Percentiles rank a stretch among this genome's conserved stretches.
These are phyloP conservation scores for Aplocera efformata DNA, from an alignment of 2,888 invertebrate species.

Conservation along the genomic window DNA sequence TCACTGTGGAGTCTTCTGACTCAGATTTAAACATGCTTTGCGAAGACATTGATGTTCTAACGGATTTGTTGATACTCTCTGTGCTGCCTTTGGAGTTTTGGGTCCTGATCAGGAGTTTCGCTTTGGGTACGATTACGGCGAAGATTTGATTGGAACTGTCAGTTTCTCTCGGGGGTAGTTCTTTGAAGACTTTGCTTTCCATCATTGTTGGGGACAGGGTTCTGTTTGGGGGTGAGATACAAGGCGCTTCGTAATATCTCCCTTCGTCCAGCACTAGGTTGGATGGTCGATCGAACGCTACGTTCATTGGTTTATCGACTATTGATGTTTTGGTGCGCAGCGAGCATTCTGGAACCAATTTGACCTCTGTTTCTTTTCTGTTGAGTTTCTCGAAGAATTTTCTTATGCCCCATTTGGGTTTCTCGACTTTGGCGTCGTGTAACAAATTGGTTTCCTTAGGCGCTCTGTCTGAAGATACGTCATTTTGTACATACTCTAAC, in stretches of 20 bases:
- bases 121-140: slow-evolving; percentile 74
- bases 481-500: slow-evolving; percentile 86
- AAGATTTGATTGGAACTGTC: slow-evolving; percentile 63
- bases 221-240: slow-evolving; percentile 70
- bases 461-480: slow-evolving; percentile 75
- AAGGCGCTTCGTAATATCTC: slow-evolving; percentile 59
- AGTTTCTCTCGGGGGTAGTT: slow-evolving; percentile 52
- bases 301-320: slow-evolving; percentile 53
- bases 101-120: slow-evolving; percentile 46
- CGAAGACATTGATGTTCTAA: slow-evolving; percentile 56
- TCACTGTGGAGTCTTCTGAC: slow-evolving; percentile 66
- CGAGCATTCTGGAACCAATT: slow-evolving; percentile 60
- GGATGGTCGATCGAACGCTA: slow-evolving; percentile 48
- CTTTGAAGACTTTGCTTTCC: slow-evolving; percentile 68
- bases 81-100: slow-evolving; percentile 49
- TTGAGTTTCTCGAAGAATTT: slow-evolving; percentile 65
- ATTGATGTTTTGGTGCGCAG: slow-evolving; percentile 51
- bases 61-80: slow-evolving; percentile 60
- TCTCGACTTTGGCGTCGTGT: slow-evolving; percentile 57
- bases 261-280: slow-evolving; percentile 57
- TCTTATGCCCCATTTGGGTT: slow-evolving; percentile 65
- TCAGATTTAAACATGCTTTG: slow-evolving; percentile 65
- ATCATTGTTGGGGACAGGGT: slow-evolving; percentile 72
- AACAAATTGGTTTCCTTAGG: slow-evolving; percentile 69
- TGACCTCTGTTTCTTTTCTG: slow-evolving; percentile 79